A percentile compares a stretch with the other conserved stretches of the same genome.
These are phyloP conservation scores for Drosophila rubida DNA, from an alignment of 2,888 invertebrate species.

Conservation along the genomic window DNA sequence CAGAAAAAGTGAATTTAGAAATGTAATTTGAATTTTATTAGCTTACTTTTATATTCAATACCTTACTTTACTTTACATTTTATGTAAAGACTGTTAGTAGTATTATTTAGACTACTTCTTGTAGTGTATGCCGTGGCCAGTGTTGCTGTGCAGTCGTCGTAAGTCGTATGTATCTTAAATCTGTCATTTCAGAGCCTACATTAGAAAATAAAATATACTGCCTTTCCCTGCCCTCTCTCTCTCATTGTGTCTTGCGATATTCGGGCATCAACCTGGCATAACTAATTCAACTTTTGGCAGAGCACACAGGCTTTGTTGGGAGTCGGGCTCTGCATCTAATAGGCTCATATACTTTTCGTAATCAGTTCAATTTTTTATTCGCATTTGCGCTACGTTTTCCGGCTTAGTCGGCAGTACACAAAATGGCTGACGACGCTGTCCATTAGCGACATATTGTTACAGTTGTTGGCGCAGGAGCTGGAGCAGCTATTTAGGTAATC, in stretches of 20 bases:
- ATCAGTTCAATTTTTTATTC: slow-evolving; percentile 78
- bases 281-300: slow-evolving; percentile 55
- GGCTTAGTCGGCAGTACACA: slow-evolving; percentile 57
- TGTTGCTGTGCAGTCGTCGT: not conserved
- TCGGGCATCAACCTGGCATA: slow-evolving; percentile 49
- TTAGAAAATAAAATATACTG: slow-evolving; percentile 76
- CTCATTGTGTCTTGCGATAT: slow-evolving; percentile 35
- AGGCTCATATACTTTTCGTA: slow-evolving; percentile 68
- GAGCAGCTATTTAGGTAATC: slow-evolving; percentile 55
- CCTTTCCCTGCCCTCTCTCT: slow-evolving; percentile 15
- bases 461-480: slow-evolving; percentile 1
- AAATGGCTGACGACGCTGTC: slow-evolving; percentile 45
- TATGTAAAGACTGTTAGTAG: no score
- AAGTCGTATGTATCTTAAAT: slow-evolving; percentile 44
- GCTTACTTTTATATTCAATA: no score
- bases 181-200: slow-evolving; percentile 53
- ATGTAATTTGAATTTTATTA: no score
- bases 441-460: slow-evolving; percentile 69
- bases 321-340: slow-evolving; percentile 61
- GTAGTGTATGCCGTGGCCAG: slow-evolving; percentile 20
- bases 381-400: slow-evolving; percentile 48
- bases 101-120: no score
- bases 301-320: slow-evolving; percentile 27
- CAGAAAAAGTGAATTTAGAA: no score
- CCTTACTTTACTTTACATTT: no score